phyloP scores from a whole-genome alignment of 1,140 invertebrate species.

The Dreissena polymorpha region DNA sequence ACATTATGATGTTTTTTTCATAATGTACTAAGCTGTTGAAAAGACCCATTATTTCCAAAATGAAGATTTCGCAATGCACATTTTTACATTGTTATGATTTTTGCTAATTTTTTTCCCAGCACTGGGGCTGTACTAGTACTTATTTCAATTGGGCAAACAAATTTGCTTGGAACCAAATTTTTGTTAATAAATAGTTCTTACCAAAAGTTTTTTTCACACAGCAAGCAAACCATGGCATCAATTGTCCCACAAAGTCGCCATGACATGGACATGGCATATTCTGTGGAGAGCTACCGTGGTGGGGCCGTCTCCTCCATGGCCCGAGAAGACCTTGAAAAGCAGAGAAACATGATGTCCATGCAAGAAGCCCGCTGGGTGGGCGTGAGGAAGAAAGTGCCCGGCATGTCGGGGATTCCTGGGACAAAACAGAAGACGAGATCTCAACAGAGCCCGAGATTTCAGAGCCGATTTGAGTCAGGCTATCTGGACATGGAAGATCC shows the following conservation, averaged over 20 bases:
- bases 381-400: conserved; percentile 48
- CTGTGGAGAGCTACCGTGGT: conserved; percentile 18
- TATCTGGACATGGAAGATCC: conserved; percentile 14
- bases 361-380: conserved; percentile 48
- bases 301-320: conserved; percentile 1
- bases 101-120: too few species aligned
- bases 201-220: too few species aligned
- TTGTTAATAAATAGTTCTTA: too few species aligned
- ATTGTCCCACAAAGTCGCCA: conserved; percentile 13
- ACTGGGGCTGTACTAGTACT: too few species aligned
- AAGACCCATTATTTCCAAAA: too few species aligned
- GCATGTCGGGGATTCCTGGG: conserved; percentile 27
- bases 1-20: too few species aligned
- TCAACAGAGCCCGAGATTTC: background rate
- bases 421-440: conserved; percentile 1
- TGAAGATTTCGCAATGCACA: too few species aligned
- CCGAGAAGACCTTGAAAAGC: conserved; percentile 6
- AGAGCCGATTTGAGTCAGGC: background rate
- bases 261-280: conserved; percentile 24
- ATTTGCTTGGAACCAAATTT: too few species aligned
- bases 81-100: too few species aligned
- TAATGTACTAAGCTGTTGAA: too few species aligned
- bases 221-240: conserved; percentile 44
- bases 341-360: conserved; percentile 38
- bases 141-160: too few species aligned